Evolutionary conservation across 2,888 invertebrate species (phyloP).

Genomic region (Thecocarcelia acutangulata): DNA sequence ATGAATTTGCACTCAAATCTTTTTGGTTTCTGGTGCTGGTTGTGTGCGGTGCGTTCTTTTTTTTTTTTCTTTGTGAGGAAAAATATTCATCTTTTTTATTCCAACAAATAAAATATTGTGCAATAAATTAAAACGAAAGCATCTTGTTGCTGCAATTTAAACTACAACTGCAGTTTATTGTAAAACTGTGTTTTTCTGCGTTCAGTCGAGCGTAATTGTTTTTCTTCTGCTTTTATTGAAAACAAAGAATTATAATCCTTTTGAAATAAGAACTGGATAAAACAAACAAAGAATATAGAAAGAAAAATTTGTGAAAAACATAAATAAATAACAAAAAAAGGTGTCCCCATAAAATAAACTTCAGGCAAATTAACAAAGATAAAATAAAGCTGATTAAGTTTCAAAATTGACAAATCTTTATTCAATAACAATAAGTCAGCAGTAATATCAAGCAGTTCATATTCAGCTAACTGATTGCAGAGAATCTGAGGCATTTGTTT

Average conservation of each 20-base stretch:
- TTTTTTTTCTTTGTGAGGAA: constrained; percentile 1
- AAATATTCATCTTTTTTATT: constrained; percentile 5
- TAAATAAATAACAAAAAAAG: background rate
- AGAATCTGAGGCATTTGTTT: too few species aligned
- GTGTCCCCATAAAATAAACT: too few species aligned
- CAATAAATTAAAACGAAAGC: constrained; percentile 50
- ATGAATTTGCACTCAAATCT: constrained; percentile 46
- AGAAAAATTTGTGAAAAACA: background rate
- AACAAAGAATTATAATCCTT: constrained; percentile 49
- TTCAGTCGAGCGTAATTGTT: constrained; percentile 52
- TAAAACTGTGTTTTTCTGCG: constrained; percentile 43
- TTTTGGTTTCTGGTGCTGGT: constrained; percentile 1
- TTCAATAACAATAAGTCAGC: background rate
- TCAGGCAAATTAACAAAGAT: too few species aligned
- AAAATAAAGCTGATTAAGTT: too few species aligned
- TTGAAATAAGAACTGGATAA: constrained; percentile 37
- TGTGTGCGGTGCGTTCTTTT: background rate
- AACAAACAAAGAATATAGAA: background rate
- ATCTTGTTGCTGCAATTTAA: constrained; percentile 24
- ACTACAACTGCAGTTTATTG: constrained; percentile 33
- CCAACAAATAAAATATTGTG: constrained; percentile 39
- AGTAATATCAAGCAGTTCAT: too few species aligned
- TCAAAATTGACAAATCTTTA: background rate
- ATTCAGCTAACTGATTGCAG: too few species aligned
- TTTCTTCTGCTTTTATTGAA: constrained; percentile 39